Conservation (phyloP, 2,113 vertebrate species). For the Muntiacus muntjak region DNA sequence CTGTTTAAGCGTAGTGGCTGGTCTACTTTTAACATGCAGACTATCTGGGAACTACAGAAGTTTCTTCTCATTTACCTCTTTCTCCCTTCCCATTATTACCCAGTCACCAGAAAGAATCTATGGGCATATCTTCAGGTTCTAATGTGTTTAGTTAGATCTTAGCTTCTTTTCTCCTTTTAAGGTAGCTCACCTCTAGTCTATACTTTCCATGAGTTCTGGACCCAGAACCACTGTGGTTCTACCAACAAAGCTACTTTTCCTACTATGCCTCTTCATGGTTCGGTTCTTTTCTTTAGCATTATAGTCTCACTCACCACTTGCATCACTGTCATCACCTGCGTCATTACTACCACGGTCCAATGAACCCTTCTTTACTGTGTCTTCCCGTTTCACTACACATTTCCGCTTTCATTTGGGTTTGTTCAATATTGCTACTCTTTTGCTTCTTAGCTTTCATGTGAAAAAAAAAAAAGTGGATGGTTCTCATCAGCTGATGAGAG, state of each 20-base stretch:
- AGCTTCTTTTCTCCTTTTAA: background rate
- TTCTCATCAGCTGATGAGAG: background rate
- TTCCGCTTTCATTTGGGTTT: background rate
- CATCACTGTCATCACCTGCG: background rate
- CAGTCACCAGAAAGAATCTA: background rate
- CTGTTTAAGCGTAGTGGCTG: background rate
- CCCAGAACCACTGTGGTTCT: background rate
- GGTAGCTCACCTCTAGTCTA: background rate
- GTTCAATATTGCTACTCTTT: background rate
- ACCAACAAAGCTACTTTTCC: background rate
- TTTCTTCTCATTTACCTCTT: background rate
- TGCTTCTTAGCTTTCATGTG: background rate
- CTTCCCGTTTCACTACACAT: background rate
- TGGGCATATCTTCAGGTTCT: background rate
- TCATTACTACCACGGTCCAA: background rate
- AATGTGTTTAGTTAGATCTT: background rate
- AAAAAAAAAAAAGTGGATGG: background rate
- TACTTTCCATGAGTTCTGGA: background rate
- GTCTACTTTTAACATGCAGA: background rate
- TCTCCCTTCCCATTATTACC: background rate
- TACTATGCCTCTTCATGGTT: background rate
- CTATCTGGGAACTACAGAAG: background rate
- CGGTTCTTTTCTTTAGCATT: background rate
- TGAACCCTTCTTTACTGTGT: background rate
- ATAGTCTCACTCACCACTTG: background rate